Base-by-base conservation (phyloP, 2,797 vertebrate species). In the Euphonia xanthogaster region DNA sequence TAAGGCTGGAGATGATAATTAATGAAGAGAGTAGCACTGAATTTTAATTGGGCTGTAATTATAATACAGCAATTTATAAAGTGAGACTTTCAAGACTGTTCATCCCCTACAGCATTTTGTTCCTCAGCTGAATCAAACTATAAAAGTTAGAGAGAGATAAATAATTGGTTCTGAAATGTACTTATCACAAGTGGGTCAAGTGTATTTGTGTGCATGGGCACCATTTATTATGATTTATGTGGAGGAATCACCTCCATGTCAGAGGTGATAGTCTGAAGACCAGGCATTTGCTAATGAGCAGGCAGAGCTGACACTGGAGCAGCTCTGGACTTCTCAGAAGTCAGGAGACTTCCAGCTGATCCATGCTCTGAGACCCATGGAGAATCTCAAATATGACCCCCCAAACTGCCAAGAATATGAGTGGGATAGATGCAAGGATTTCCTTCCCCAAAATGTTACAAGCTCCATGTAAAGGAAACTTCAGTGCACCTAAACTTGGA, bases 11-110 rank as follows among this genome's bases (percentile, higher is more conserved):
- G 80, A 93, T 81, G 66, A 48, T 94, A 95, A 95, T 95, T 95
- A 93, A 92, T 84, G 90, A 94, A 95, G 93, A 96, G 74, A 88
- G 71, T 35, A 84, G 88, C 62, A 78, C 80, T 73, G 90, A 86
- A 93, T 96, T 96, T 95, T 96, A 96, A 96, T 95, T 90, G 88
- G 70, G 35, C 37, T 86, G 86, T 92, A 96, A 97, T 96, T 96
- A 92, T 85, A 94, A 84, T 79, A 79, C 2, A 1, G 63, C 71
- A 88, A 54, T 95, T 93, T 93, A 60, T 95, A 76, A 71, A 86
- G 76, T 75, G 79, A 91, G 87, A 77, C 48, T 89, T 91, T 93
- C 62, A 88, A 81, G 79, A 70, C 14, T 55, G 40, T 84, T 95
- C 86, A 92, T 31, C 33, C 83, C 79, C 83, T 94, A n/a, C 77